Conservation (phyloP, 2,888 invertebrate genomes). For the Dasypolia templi region DNA sequence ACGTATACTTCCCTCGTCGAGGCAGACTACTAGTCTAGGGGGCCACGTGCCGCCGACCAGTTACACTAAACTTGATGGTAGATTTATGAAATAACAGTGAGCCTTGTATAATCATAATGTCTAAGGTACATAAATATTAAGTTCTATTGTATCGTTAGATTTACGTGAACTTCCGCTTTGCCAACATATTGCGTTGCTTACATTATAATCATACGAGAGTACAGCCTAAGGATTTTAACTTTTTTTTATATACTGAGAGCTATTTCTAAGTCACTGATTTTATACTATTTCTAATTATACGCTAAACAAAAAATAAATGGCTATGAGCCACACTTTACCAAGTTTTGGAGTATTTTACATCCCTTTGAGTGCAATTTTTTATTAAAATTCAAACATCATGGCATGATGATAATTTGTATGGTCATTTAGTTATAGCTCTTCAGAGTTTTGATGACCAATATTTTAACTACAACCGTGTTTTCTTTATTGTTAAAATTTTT, state of each 20-base stretch:
- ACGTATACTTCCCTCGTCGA: constrained; percentile 79
- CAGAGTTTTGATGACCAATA: constrained; percentile 90
- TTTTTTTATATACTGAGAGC: constrained; percentile 89
- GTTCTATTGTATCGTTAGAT: constrained; percentile 90
- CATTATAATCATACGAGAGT: constrained; percentile 89
- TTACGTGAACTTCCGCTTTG: constrained; percentile 90
- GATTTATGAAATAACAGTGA: constrained; percentile 83
- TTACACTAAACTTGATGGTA: constrained; percentile 77
- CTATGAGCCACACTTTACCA: constrained; percentile 84
- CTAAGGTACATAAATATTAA: constrained; percentile 90
- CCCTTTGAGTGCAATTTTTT: constrained; percentile 85
- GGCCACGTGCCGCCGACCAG: constrained; percentile 73
- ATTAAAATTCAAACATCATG: constrained; percentile 87
- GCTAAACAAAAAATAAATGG: constrained; percentile 80
- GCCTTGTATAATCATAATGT: constrained; percentile 89
- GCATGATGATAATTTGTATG: constrained; percentile 84
- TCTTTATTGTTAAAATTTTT: constrained; percentile 90
- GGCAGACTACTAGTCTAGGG: constrained; percentile 80
- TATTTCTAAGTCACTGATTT: constrained; percentile 90
- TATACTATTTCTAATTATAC: constrained; percentile 85
- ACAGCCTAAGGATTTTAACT: constrained; percentile 91
- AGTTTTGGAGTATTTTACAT: constrained; percentile 90
- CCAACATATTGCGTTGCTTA: constrained; percentile 90
- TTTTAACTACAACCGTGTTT: constrained; percentile 86
- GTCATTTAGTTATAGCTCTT: constrained; percentile 90